Percentiles rank a stretch among this genome's conserved stretches.
phyloP scores from a whole-genome alignment of 1,140 invertebrate genomes.

The Caenorhabditis remanei region DNA sequence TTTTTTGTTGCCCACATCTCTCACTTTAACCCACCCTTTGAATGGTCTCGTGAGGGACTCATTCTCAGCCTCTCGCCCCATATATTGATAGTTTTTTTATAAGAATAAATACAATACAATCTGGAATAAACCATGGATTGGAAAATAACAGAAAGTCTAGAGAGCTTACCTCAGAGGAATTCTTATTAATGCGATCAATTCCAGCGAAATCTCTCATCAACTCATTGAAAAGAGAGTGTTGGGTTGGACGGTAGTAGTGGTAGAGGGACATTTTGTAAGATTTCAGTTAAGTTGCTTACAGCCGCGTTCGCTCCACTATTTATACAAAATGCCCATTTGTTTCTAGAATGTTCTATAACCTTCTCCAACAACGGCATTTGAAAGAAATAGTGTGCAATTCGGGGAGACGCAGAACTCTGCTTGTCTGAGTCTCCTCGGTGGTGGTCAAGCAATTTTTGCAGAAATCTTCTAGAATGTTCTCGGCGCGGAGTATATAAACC shows the following conservation, averaged over 20 bases:
- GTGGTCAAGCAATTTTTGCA: not conserved
- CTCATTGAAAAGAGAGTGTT: constrained; percentile 27
- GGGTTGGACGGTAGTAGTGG: constrained; percentile 41
- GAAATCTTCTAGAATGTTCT: constrained; percentile 22
- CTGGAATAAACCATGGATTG: no score
- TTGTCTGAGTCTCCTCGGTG: not conserved
- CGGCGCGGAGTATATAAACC: not conserved
- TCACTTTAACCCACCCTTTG: no score
- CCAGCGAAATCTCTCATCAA: constrained; percentile 2
- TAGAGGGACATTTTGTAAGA: constrained; percentile 6
- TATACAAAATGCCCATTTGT: not conserved
- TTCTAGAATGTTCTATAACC: constrained; percentile 16
- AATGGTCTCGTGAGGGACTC: no score
- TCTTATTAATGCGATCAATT: not conserved
- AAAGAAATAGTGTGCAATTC: not conserved
- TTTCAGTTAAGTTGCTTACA: not conserved
- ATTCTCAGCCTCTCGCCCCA: no score
- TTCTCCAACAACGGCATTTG: not conserved
- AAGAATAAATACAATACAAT: no score
- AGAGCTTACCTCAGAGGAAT: constrained; percentile 14
- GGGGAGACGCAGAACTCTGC: not conserved
- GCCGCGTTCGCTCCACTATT: not conserved
- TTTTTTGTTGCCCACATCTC: no score
- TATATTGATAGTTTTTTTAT: no score
- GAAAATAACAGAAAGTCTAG: not conserved